Conservation (phyloP, 1,140 invertebrate species). For the Elymnias hypermnestra region DNA sequence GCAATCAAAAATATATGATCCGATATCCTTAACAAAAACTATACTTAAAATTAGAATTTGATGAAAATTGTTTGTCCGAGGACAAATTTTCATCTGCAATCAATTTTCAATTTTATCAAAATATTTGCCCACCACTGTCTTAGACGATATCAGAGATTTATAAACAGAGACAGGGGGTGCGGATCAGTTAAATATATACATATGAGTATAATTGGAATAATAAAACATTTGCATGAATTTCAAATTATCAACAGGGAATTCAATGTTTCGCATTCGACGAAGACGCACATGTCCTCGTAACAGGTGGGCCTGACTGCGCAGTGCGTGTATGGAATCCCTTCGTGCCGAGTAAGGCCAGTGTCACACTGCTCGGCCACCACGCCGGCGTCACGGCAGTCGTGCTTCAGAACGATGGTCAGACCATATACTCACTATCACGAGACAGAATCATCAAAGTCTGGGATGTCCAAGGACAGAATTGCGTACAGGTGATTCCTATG, state of each 20-base stretch:
- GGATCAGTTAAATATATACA: too few relatives aligned
- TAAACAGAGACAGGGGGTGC: too few relatives aligned
- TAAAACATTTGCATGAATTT: too few relatives aligned
- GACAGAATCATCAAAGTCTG: conserved; percentile 84
- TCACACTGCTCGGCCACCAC: conserved; percentile 81
- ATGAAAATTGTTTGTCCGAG: too few relatives aligned
- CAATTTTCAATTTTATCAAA: too few relatives aligned
- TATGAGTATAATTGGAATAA: too few relatives aligned
- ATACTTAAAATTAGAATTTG: too few relatives aligned
- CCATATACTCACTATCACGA: conserved; percentile 78
- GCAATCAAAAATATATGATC: too few relatives aligned
- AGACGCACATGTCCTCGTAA: conserved; percentile 78
- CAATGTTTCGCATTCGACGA: conserved; percentile 78
- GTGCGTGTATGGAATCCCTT: conserved; percentile 87
- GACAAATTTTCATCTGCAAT: too few relatives aligned
- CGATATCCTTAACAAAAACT: too few relatives aligned
- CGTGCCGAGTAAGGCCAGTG: conserved; percentile 79
- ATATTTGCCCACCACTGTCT: too few relatives aligned
- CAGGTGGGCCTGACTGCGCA: conserved; percentile 84
- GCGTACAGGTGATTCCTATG: conserved; percentile 79
- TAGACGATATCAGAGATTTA: too few relatives aligned
- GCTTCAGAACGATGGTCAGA: conserved; percentile 72
- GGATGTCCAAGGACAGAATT: conserved; percentile 78
- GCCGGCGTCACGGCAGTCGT: conserved; percentile 81
- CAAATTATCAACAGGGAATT: conserved; percentile 55